Percentiles rank a stretch among this genome's conserved stretches.
Evolutionary conservation across 1,140 invertebrate genomes (phyloP).

Genomic region (Halotydeus destructor): DNA sequence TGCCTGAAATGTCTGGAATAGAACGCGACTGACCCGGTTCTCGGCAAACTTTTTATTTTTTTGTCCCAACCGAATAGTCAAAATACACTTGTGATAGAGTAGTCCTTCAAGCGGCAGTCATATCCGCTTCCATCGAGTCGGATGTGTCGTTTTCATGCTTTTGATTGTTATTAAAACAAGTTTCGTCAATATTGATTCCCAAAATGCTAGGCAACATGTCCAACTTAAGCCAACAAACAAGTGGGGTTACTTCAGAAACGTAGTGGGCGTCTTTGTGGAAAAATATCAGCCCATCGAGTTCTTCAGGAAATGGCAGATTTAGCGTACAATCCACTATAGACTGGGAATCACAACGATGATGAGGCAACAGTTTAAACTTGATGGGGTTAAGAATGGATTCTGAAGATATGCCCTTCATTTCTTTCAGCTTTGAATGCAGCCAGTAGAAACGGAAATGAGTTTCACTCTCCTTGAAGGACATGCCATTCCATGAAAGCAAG

Average conservation of each 20-base stretch:
- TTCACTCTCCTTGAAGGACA: constrained; percentile 51
- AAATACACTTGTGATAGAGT: constrained; percentile 10
- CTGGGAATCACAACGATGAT: constrained; percentile 24
- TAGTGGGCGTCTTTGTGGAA: constrained; percentile 59
- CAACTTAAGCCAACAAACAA: constrained; percentile 62
- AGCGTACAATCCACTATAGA: constrained; percentile 14
- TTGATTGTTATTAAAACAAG: too few species aligned
- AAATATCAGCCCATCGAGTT: constrained; percentile 54
- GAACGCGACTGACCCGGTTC: too few species aligned
- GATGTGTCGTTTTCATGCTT: too few species aligned
- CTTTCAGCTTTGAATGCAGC: constrained; percentile 38
- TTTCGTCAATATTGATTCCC: constrained; percentile 4
- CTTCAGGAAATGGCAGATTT: constrained; percentile 9
- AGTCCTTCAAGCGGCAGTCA: too few species aligned
- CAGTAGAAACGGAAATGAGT: constrained; percentile 55
- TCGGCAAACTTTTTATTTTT: too few species aligned
- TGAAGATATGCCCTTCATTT: constrained; percentile 30
- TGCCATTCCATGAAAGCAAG: constrained; percentile 55
- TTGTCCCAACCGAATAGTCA: too few species aligned
- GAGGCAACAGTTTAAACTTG: constrained; percentile 30
- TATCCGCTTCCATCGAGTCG: too few species aligned
- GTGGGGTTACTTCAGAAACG: constrained; percentile 46
- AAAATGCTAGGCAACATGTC: constrained; percentile 9
- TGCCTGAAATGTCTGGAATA: neutral
- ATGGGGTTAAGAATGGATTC: constrained; percentile 28